Conservation (phyloP, 1,140 invertebrate genomes). For the Cydia splendana region DNA sequence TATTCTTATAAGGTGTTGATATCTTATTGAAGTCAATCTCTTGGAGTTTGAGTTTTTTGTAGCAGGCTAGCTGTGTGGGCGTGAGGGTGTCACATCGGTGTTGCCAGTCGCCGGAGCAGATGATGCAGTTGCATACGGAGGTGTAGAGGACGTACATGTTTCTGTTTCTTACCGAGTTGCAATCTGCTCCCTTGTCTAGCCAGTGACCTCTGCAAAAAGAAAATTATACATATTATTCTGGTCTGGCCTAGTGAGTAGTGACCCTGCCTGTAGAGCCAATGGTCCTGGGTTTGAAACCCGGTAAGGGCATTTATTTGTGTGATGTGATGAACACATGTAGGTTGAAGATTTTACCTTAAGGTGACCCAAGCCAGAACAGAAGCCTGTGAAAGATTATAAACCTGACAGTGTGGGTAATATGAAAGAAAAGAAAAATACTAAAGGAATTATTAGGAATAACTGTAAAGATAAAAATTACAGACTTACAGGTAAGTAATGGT, state of each 20-base stretch:
- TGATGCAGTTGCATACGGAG: constrained; percentile 21
- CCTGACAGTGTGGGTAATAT: no score
- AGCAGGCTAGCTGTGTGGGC: not conserved
- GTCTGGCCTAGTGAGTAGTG: no score
- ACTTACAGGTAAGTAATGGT: constrained; percentile 45
- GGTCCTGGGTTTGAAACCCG: no score
- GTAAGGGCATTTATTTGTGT: no score
- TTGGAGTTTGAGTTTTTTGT: constrained; percentile 10
- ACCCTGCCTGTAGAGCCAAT: no score
- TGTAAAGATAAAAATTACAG: not conserved
- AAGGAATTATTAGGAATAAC: no score
- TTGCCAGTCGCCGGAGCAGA: constrained; percentile 23
- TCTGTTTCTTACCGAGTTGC: not conserved
- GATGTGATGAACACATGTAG: no score
- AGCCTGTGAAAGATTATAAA: no score
- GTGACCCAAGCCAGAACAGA: no score
- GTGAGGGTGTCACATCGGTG: not conserved
- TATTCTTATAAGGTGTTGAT: not conserved
- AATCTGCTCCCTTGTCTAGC: not conserved
- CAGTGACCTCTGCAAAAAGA: constrained; percentile 29
- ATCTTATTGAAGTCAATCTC: not conserved
- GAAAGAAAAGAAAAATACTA: no score
- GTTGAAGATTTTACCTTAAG: no score
- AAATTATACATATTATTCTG: not conserved
- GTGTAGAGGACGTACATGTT: constrained; percentile 27